phyloP scores from a whole-genome alignment of 2,113 vertebrate species.

The Ancistrus triradiatus region DNA sequence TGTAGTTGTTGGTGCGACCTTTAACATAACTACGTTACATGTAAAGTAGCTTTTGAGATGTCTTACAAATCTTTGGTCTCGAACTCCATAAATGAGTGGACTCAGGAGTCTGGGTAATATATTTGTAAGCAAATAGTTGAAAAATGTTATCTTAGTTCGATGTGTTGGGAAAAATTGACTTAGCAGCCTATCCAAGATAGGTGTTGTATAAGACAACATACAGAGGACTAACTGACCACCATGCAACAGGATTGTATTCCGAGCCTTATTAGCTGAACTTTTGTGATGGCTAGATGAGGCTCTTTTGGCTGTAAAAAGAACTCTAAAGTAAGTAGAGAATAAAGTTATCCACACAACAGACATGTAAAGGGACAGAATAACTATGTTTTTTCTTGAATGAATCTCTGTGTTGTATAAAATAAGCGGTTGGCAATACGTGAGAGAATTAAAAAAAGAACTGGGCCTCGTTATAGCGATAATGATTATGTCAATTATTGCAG shows the following conservation, averaged over 20 bases:
- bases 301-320: constrained; percentile 39
- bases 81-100: constrained; percentile 53
- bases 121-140: constrained; percentile 38
- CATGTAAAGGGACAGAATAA: constrained; percentile 35
- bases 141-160: constrained; percentile 37
- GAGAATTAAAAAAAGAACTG: constrained; percentile 38
- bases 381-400: constrained; percentile 10
- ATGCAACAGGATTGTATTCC: constrained; percentile 58
- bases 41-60: constrained; percentile 12
- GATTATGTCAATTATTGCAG: constrained; percentile 54
- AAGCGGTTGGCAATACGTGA: constrained; percentile 18
- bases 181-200: constrained; percentile 14
- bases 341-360: constrained; percentile 52
- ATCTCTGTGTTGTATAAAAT: constrained; percentile 34
- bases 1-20: not conserved
- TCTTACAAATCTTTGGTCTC: constrained; percentile 50
- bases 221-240: constrained; percentile 53
- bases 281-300: constrained; percentile 23
- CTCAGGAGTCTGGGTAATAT: constrained; percentile 54
- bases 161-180: constrained; percentile 21
- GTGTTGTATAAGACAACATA: constrained; percentile 44
- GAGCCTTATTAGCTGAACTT: constrained; percentile 50
- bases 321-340: constrained; percentile 53
- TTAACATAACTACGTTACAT: constrained; percentile 6
- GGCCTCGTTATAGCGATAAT: constrained; percentile 49